Evolutionary conservation across 1,140 invertebrate genomes (phyloP), one percentile per base, ranked within the genome.

Genomic region (Limonius californicus): DNA sequence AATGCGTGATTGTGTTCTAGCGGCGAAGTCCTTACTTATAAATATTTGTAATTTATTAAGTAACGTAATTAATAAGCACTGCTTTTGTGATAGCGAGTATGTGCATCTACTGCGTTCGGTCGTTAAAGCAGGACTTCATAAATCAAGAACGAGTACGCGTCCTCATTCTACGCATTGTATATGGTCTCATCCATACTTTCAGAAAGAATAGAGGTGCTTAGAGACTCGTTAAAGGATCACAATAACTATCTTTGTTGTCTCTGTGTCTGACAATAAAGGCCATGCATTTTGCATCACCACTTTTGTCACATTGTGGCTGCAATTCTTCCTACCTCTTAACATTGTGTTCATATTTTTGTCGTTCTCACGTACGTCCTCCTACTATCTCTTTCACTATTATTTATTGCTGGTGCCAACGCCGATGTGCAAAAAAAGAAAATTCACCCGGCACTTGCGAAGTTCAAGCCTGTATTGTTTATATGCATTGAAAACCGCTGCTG

Each of bases 231-330:
- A 68, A 68, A 57, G 54, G 61, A 66, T 66, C 57, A 68, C 67
- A 68, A 68, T 68, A 57, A 60, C 21, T 54, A 63, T 15, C 64
- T 68, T 68, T 68, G 67, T 68, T 66, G 64, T 68, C 64, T 54
- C 58, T 57, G 16, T 56, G 54, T 54, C 58, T 55, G 39, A 68
- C 67, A 68, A 68, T 68, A 66, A 68, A 55, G 53, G 59, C 50
- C 32, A 57, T 69, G 59, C 58, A 65, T 67, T 64, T 65, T 63
- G 56, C 54, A 66, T 62, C 54, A 42, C 53, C 59, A 62, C 63
- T 63, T 61, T 30, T 61, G 30, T 42, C 30, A 21, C 59, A 59
- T 59, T 59, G 57, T 59, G 57, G 57, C 47, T 59, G 15, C 57
- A 50, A 50, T 50, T 50, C 45, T 50, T 50, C 45, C n/a, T 21